Evolutionary conservation across 2,888 invertebrate genomes (phyloP).

Genomic region (Macropis europaea): DNA sequence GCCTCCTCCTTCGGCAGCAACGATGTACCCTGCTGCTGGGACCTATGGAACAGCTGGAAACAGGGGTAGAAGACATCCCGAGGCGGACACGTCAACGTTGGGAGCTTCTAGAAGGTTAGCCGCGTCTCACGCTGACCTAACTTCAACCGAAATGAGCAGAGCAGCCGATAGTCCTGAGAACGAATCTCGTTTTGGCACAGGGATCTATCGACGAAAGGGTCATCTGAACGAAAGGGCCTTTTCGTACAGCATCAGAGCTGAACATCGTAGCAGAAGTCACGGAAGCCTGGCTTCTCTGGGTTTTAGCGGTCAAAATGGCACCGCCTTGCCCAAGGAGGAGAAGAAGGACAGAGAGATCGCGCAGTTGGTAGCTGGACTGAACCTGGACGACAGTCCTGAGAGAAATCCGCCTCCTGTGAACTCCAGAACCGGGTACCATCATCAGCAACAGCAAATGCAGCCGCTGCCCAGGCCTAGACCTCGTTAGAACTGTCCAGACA

Average conservation of each 20-base stretch:
- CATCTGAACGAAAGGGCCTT: conserved; percentile 96
- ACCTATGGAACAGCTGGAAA: conserved; percentile 82
- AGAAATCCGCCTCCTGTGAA: conserved; percentile 84
- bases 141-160: conserved; percentile 56
- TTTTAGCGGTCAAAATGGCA: conserved; percentile 89
- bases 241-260: conserved; percentile 95
- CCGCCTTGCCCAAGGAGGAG: conserved; percentile 76
- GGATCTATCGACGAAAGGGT: conserved; percentile 94
- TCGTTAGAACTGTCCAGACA: conserved; percentile 62
- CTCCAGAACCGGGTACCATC: conserved; percentile 76
- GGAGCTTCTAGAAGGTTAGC: conserved; percentile 73
- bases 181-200: conserved; percentile 87
- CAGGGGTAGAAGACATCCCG: conserved; percentile 71
- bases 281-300: conserved; percentile 95
- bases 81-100: conserved; percentile 66
- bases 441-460: conserved; percentile 66
- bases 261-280: conserved; percentile 95
- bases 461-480: conserved; percentile 77
- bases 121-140: conserved; percentile 75
- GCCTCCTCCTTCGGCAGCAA: conserved; percentile 83
- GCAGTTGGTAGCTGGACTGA: conserved; percentile 95
- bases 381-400: conserved; percentile 89
- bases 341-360: conserved; percentile 95
- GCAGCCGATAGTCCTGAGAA: conserved; percentile 74
- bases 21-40: conserved; percentile 82